Evolutionary conservation across 2,888 invertebrate genomes (phyloP).

Genomic region (Acanthococcus lagerstroemiae): DNA sequence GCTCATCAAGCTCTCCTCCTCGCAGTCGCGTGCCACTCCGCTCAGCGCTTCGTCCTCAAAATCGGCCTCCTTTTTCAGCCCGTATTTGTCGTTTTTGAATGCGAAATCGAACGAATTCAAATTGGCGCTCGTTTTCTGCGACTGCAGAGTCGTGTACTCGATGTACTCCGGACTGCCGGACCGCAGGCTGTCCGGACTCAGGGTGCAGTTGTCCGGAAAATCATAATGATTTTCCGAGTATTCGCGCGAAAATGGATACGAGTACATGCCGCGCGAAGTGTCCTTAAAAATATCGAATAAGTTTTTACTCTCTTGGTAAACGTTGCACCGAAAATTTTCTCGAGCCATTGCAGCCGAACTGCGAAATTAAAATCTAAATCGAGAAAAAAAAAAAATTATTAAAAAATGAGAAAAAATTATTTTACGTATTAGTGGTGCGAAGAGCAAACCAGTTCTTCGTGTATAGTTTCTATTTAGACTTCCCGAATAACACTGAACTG

Average conservation of each 20-base stretch:
- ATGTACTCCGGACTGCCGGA: constrained; percentile 43
- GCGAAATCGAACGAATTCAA: not conserved
- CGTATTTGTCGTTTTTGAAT: not conserved
- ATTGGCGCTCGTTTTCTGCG: constrained; percentile 2
- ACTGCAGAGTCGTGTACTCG: not conserved
- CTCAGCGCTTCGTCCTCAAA: not conserved
- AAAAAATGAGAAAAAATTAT: not conserved
- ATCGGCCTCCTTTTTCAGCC: not conserved
- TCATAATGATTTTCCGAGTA: constrained; percentile 7
- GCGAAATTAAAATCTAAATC: not conserved
- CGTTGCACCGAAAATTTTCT: constrained; percentile 9
- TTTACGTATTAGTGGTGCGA: not conserved
- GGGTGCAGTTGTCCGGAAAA: constrained; percentile 41
- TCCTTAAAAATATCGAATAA: constrained; percentile 25
- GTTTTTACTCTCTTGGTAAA: not conserved
- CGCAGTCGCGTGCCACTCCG: constrained; percentile 4
- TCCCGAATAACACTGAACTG: not conserved
- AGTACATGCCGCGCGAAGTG: constrained; percentile 5
- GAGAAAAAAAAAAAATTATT: not conserved
- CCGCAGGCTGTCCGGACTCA: constrained; percentile 48
- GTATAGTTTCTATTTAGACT: not conserved
- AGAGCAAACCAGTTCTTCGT: constrained; percentile 1
- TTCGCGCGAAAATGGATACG: not conserved
- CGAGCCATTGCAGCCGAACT: not conserved
- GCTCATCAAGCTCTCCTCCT: constrained; percentile 9